A percentile compares a stretch with the other conserved stretches of the same genome.
phyloP scores from a whole-genome alignment of 1,140 invertebrate genomes.

The Drosophila suzukii region DNA sequence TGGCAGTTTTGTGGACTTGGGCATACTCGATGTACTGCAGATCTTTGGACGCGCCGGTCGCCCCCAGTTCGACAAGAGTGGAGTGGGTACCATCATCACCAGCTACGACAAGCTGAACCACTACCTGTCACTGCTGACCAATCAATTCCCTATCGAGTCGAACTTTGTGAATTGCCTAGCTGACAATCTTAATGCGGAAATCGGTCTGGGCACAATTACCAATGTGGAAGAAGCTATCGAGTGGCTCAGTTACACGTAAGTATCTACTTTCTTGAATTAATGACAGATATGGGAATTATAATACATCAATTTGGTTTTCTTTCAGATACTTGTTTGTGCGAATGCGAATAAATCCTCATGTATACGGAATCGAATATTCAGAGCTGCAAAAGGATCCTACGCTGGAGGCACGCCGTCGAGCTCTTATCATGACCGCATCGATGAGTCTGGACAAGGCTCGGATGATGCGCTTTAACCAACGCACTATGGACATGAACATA shows the following conservation, averaged over 20 bases:
- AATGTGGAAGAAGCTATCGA: slow-evolving; percentile 98
- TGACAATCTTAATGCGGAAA: slow-evolving; percentile 99
- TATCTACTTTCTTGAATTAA: accelerated
- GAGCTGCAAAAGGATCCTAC: slow-evolving; percentile 91
- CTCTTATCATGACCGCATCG: slow-evolving; percentile 92
- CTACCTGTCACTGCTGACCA: slow-evolving; percentile 97
- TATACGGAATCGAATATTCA: slow-evolving; percentile 92
- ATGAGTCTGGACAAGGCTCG: slow-evolving; percentile 94
- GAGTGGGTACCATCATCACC: slow-evolving; percentile 98
- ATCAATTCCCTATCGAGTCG: slow-evolving; percentile 99
- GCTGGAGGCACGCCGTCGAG: slow-evolving; percentile 89
- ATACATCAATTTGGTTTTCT: too few species aligned
- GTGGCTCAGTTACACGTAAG: slow-evolving; percentile 97
- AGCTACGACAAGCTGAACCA: slow-evolving; percentile 96
- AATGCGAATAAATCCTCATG: slow-evolving; percentile 96
- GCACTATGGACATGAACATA: slow-evolving; percentile 92
- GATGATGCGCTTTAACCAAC: slow-evolving; percentile 96
- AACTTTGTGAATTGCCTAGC: slow-evolving; percentile 96
- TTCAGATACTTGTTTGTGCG: slow-evolving; percentile 94
- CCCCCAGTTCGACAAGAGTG: slow-evolving; percentile 96
- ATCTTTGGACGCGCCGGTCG: slow-evolving; percentile 99
- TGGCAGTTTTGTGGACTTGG: slow-evolving; percentile 97
- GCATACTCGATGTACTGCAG: slow-evolving; percentile 99
- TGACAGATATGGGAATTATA: neutral
- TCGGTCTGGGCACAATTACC: slow-evolving; percentile 96